phyloP scores from a whole-genome alignment of 1,140 invertebrate species.

The Papilio polyxenes region DNA sequence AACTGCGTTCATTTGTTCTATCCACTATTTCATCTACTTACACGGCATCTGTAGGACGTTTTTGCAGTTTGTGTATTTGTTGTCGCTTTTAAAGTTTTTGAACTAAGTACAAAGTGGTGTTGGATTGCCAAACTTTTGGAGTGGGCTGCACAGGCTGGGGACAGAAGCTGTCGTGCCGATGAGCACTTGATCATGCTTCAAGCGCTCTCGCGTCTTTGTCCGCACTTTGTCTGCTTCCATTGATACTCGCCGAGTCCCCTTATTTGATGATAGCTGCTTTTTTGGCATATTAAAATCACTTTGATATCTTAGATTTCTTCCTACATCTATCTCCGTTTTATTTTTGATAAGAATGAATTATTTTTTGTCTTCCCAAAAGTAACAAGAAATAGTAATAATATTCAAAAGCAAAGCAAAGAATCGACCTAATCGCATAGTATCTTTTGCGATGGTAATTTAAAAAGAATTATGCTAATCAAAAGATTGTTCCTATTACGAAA shows the following conservation, averaged over 20 bases:
- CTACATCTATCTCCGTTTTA: too few species aligned
- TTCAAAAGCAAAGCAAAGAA: too few species aligned
- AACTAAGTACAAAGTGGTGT: background rate
- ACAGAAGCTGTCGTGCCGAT: background rate
- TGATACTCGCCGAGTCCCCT: background rate
- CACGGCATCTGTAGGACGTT: too few species aligned
- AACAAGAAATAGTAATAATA: too few species aligned
- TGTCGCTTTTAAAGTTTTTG: background rate
- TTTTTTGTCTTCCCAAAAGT: too few species aligned
- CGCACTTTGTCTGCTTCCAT: conserved; percentile 6
- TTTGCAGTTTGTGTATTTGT: too few species aligned
- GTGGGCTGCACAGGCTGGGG: background rate
- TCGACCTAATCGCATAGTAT: background rate
- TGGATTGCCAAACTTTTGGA: conserved; percentile 16
- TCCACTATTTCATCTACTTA: background rate
- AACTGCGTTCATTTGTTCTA: too few species aligned
- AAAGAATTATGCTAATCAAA: background rate
- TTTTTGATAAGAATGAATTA: too few species aligned
- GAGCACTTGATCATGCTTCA: conserved; percentile 5
- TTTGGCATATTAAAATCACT: background rate
- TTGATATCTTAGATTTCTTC: background rate
- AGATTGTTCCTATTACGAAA: background rate
- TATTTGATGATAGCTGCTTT: background rate
- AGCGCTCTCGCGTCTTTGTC: conserved; percentile 5
- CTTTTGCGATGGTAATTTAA: background rate